Evolutionary conservation across 2,113 vertebrate genomes (phyloP).

Genomic region (Agelaius tricolor): DNA sequence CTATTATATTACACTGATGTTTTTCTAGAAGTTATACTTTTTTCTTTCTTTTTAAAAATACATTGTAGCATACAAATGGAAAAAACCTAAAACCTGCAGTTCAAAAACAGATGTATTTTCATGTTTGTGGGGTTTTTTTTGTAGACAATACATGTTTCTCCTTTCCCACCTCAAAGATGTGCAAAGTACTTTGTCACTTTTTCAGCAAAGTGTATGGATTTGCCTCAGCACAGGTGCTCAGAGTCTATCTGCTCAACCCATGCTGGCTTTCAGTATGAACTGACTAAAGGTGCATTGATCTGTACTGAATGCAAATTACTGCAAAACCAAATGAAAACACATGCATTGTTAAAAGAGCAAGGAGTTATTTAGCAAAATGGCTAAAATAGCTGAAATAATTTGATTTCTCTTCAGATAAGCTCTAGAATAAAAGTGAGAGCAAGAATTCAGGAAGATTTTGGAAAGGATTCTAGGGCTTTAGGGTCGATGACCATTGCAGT

Average conservation of each 20-base stretch:
- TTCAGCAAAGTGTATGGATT: background rate
- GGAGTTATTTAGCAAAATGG: background rate
- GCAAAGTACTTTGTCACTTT: background rate
- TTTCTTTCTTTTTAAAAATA: background rate
- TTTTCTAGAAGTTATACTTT: background rate
- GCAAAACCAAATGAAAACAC: background rate
- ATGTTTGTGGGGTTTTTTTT: background rate
- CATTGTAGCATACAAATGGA: background rate
- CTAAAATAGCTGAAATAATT: background rate
- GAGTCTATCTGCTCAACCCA: background rate
- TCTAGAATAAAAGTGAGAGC: background rate
- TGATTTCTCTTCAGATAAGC: background rate
- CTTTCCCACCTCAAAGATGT: background rate
- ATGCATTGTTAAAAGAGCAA: background rate
- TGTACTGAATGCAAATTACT: background rate
- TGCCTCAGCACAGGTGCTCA: background rate
- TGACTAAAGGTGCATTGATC: background rate
- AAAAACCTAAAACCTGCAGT: background rate
- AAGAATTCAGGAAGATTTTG: background rate
- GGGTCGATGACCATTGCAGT: rapidly evolving
- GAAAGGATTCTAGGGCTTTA: background rate
- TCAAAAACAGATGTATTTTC: background rate
- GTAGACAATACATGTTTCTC: background rate
- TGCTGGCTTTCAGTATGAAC: background rate
- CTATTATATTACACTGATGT: background rate